Conservation (phyloP, 2,113 vertebrate genomes). For the Ictalurus punctatus region DNA sequence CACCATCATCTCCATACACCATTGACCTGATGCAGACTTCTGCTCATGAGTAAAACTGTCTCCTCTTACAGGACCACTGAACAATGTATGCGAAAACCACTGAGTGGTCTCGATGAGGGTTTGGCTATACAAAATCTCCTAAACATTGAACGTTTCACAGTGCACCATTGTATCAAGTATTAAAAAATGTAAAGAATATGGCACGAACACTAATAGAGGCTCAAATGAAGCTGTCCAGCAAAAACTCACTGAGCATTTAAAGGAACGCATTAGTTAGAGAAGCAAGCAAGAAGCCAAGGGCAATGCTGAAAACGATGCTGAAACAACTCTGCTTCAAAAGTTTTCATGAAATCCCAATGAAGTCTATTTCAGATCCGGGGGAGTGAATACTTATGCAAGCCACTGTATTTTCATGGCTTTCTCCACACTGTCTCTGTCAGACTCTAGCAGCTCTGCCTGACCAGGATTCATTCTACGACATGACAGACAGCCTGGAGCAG, state of each 20-base stretch:
- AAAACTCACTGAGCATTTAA: not conserved
- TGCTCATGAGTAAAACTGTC: too few species aligned
- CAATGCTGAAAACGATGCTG: not conserved
- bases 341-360: not conserved
- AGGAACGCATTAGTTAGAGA: not conserved
- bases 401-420: not conserved
- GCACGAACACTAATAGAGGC: not conserved
- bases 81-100: not conserved
- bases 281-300: not conserved
- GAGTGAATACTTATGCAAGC: not conserved
- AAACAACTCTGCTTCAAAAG: not conserved
- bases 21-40: too few species aligned
- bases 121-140: not conserved
- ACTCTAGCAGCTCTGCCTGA: constrained; percentile 86
- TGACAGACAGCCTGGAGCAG: constrained; percentile 90
- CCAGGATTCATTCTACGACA: constrained; percentile 94
- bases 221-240: not conserved
- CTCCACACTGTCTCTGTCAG: constrained; percentile 63
- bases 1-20: too few species aligned
- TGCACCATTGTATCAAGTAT: not conserved
- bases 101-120: not conserved
- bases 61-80: not conserved
- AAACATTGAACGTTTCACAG: not conserved
- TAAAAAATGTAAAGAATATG: not conserved
- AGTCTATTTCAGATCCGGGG: not conserved